These are phyloP conservation scores for Apteryx owenii DNA, from an alignment of 2,113 vertebrate genomes.

Conservation along the genomic window DNA sequence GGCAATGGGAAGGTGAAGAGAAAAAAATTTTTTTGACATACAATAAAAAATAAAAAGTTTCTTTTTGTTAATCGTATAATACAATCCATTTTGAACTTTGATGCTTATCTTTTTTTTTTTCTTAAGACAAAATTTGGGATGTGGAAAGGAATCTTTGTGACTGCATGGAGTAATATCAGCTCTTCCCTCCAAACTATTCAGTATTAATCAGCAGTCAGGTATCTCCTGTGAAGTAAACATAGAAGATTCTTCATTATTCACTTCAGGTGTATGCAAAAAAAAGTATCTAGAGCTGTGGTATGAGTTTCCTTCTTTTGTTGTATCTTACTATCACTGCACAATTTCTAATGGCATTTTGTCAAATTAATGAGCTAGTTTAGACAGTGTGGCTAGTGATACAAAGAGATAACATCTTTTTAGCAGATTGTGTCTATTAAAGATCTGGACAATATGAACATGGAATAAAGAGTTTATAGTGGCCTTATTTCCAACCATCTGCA, in stretches of 20 bases:
- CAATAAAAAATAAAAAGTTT: accelerated
- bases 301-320: not conserved
- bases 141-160: not conserved
- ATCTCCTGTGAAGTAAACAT: not conserved
- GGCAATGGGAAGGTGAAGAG: not conserved
- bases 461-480: not conserved
- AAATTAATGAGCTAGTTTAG: not conserved
- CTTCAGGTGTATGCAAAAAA: not conserved
- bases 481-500: not conserved
- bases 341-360: not conserved
- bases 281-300: not conserved
- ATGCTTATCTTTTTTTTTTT: not conserved
- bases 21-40: not conserved
- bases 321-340: accelerated
- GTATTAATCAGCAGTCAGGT: not conserved
- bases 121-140: not conserved
- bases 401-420: not conserved
- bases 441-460: not conserved
- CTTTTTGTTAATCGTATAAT: not conserved
- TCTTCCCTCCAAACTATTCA: not conserved
- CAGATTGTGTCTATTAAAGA: not conserved
- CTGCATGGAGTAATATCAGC: not conserved
- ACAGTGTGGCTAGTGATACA: not conserved
- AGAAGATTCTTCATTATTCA: not conserved
- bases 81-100: not conserved